phyloP scores from a whole-genome alignment of 2,113 vertebrate species.

The Oncorhynchus mykiss region DNA sequence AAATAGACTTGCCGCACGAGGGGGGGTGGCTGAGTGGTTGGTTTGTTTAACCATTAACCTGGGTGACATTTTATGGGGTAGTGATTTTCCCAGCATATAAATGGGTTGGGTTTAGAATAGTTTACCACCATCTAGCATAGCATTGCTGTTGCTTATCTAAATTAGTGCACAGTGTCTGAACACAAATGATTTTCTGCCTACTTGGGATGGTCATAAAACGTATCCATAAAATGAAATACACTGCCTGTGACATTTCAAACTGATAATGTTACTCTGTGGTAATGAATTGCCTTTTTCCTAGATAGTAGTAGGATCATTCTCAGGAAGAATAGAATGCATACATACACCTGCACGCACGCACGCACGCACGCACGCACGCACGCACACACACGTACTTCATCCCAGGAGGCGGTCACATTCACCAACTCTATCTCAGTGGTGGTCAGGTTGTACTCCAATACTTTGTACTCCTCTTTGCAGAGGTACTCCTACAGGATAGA shows the following conservation, averaged over 20 bases:
- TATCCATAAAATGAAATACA: conserved; percentile 20
- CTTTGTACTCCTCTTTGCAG: conserved; percentile 90
- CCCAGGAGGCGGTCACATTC: conserved; percentile 93
- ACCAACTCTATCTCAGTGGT: conserved; percentile 86
- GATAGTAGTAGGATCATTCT: too few relatives aligned
- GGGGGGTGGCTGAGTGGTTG: conserved; percentile 1
- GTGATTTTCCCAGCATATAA: conserved; percentile 53
- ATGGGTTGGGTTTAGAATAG: not conserved
- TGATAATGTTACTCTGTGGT: not conserved
- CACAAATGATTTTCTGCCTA: too few relatives aligned
- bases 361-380: too few relatives aligned
- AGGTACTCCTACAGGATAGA: conserved; percentile 84
- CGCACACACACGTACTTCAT: not conserved
- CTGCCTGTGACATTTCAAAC: not conserved
- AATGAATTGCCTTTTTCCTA: too few relatives aligned
- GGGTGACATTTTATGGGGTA: conserved; percentile 47
- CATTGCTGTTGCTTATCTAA: conserved; percentile 31
- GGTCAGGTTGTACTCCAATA: conserved; percentile 91
- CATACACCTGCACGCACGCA: not conserved
- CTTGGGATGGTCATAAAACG: too few relatives aligned
- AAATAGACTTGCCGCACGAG: too few relatives aligned
- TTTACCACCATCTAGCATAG: not conserved
- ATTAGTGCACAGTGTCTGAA: conserved; percentile 20
- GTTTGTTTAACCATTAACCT: conserved; percentile 53
- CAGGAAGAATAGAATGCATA: not conserved